Conservation (phyloP, 2,113 vertebrate genomes). For the Urocitellus parryii region DNA sequence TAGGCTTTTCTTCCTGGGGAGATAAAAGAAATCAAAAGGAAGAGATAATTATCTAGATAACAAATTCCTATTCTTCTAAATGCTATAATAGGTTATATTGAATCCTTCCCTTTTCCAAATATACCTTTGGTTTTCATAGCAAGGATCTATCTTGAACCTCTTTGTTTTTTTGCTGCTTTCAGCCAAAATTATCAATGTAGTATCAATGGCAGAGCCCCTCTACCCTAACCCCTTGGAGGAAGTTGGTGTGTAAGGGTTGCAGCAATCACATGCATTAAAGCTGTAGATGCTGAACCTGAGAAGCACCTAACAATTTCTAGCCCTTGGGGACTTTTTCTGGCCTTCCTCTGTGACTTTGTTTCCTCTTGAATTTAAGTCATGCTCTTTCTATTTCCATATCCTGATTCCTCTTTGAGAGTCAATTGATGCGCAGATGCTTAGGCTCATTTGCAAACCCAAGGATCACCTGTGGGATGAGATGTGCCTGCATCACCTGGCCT, state of each 20-base stretch:
- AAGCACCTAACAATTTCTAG: neutral
- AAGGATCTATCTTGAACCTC: neutral
- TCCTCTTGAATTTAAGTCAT: neutral
- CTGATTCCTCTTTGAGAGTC: neutral
- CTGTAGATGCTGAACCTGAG: neutral
- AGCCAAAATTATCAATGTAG: neutral
- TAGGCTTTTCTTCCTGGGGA: neutral
- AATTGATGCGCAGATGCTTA: neutral
- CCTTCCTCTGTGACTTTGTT: neutral
- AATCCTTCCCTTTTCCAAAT: neutral
- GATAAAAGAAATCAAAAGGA: neutral
- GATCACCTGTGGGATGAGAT: fast-evolving
- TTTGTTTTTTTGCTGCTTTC: neutral
- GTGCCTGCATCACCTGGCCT: neutral
- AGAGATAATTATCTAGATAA: neutral
- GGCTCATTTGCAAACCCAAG: neutral
- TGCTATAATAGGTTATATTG: neutral
- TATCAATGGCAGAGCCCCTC: too few relatives aligned
- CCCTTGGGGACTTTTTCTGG: neutral
- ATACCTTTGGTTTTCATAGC: neutral
- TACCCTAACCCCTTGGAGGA: neutral
- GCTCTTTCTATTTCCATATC: neutral
- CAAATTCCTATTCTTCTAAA: neutral
- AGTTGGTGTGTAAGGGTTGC: too few relatives aligned
- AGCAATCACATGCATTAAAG: neutral